A percentile compares a stretch with the other conserved stretches of the same genome.
Conservation (phyloP, 2,797 vertebrate genomes). For the Champsocephalus esox region DNA sequence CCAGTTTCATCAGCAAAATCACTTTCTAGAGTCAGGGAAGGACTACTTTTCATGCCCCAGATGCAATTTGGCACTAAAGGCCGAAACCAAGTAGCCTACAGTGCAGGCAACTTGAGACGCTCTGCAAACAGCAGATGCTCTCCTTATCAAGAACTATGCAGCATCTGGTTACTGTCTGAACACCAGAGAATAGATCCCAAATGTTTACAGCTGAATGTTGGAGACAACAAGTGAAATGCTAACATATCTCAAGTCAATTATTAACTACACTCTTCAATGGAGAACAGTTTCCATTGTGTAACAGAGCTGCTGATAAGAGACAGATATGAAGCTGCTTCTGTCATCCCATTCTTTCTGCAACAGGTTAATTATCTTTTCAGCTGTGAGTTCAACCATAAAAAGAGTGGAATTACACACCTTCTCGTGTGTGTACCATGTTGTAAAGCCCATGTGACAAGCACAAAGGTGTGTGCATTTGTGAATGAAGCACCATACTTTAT, state of each 20-base stretch:
- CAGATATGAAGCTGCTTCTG: conserved; percentile 39
- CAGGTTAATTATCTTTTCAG: conserved; percentile 40
- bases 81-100: conserved; percentile 50
- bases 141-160: conserved; percentile 37
- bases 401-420: conserved; percentile 16
- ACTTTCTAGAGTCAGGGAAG: conserved; percentile 39
- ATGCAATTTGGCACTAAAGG: conserved; percentile 63
- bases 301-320: conserved; percentile 57
- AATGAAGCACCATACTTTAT: conserved; percentile 8
- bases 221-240: conserved; percentile 20
- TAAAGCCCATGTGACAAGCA: conserved; percentile 11
- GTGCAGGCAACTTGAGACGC: conserved; percentile 52
- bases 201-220: conserved; percentile 36
- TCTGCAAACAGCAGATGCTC: conserved; percentile 60
- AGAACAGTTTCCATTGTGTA: conserved; percentile 44
- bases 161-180: conserved; percentile 50
- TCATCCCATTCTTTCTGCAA: conserved; percentile 35
- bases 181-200: conserved; percentile 26
- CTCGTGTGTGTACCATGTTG: conserved; percentile 8
- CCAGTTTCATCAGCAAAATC: conserved; percentile 58
- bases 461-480: conserved; percentile 19
- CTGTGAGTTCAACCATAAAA: conserved; percentile 44
- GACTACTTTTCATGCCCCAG: conserved; percentile 53
- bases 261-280: conserved; percentile 56
- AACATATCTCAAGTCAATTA: conserved; percentile 60